These are phyloP conservation scores for Trichonephila clavata DNA, from an alignment of 1,140 invertebrate species.

Conservation along the genomic window DNA sequence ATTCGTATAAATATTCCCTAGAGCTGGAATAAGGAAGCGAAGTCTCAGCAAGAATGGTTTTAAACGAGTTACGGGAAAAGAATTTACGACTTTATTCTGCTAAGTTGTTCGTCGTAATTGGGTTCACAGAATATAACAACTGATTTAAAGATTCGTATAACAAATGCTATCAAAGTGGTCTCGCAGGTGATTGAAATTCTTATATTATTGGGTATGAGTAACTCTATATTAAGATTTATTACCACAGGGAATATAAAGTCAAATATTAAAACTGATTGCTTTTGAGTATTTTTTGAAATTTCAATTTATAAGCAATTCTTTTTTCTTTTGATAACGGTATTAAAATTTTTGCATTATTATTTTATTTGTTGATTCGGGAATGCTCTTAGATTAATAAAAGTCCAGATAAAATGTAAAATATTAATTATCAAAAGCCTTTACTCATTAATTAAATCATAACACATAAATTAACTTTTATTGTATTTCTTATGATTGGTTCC, in stretches of 20 bases:
- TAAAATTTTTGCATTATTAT: too few relatives aligned
- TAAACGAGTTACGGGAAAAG: slow-evolving; percentile 49
- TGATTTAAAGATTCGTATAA: slow-evolving; percentile 11
- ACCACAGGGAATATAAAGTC: background rate
- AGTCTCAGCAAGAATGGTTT: slow-evolving; percentile 19
- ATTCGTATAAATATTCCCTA: slow-evolving; percentile 32
- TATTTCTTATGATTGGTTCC: too few relatives aligned
- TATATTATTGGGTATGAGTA: background rate
- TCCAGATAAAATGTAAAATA: too few relatives aligned
- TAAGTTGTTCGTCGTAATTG: slow-evolving; percentile 8
- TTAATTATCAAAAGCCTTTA: too few relatives aligned
- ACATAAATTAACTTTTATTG: too few relatives aligned
- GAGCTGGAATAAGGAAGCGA: background rate
- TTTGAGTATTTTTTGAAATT: too few relatives aligned
- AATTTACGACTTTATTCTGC: slow-evolving; percentile 36
- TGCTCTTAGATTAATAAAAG: too few relatives aligned
- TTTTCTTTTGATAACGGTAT: too few relatives aligned
- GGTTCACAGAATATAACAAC: background rate
- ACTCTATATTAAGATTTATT: background rate
- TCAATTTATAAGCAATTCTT: too few relatives aligned
- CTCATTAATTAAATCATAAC: too few relatives aligned
- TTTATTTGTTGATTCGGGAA: too few relatives aligned
- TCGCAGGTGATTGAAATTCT: background rate
- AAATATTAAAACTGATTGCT: background rate
- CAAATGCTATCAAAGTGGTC: background rate